These are phyloP conservation scores for Dynastes grantii DNA, from an alignment of 2,888 invertebrate genomes.

Conservation along the genomic window DNA sequence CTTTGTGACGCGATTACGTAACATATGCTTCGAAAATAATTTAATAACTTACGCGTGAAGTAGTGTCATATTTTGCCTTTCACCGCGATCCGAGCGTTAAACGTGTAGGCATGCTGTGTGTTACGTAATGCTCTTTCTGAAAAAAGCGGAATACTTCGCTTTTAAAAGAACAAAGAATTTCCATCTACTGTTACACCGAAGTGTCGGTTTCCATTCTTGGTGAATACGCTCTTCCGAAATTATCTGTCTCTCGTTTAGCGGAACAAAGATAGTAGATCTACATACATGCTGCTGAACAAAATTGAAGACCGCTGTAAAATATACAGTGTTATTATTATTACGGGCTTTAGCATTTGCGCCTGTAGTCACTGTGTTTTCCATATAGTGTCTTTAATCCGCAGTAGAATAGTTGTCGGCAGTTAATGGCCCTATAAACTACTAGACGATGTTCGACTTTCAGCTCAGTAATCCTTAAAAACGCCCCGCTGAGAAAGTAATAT, in stretches of 20 bases:
- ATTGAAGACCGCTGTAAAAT: not conserved
- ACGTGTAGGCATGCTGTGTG: not conserved
- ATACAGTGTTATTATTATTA: not conserved
- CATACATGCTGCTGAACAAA: not conserved
- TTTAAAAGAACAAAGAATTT: slow-evolving; percentile 22
- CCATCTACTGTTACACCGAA: not conserved
- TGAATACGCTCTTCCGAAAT: not conserved
- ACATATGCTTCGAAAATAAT: too few relatives aligned
- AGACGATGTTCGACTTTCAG: too few relatives aligned
- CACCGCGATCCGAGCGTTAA: not conserved
- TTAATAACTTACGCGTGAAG: not conserved
- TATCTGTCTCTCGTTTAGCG: not conserved
- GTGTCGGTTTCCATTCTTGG: slow-evolving; percentile 18
- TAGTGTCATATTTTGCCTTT: not conserved
- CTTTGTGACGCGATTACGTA: too few relatives aligned
- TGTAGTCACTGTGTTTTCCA: too few relatives aligned
- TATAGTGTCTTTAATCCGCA: too few relatives aligned
- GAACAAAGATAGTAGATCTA: not conserved
- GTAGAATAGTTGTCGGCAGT: too few relatives aligned
- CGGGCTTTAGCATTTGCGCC: too few relatives aligned
- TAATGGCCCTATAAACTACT: too few relatives aligned
- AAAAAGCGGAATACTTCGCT: not conserved
- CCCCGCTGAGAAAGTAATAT: too few relatives aligned
- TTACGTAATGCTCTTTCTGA: not conserved
- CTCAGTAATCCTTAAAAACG: too few relatives aligned